Evolutionary conservation across 2,888 invertebrate genomes (phyloP), one percentile per base, ranked within the genome.

Genomic region (Entomobrya multifasciata): DNA sequence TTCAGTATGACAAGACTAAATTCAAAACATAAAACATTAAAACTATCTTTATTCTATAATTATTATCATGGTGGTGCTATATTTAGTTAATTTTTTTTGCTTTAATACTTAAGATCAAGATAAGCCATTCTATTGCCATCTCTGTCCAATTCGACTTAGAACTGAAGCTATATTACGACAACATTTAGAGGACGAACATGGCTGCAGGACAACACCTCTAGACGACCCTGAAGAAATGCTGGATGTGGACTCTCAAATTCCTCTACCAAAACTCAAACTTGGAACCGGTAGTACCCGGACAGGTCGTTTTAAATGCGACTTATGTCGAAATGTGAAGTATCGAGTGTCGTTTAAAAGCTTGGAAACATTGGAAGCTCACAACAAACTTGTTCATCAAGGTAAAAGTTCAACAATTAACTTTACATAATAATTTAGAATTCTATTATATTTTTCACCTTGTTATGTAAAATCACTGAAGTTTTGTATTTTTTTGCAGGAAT

Each of bases 321-420:
- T 60, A 6, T 81, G 81, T 30, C 57, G 60, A 0, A 72, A 72
- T 27, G 44, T 10, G 44, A 72, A 81, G 25, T 41, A 60, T 36
- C 41, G n/a, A 25, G 27, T 60, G 1, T n/a, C 15, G 0, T 81
- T 47, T 30, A 57, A 60, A 60, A 72, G 17, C 27, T 6, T 17
- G 27, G 72, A 72, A 27, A 47, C 72, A 0, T 20, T 81, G 44
- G 81, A 81, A 15, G 60, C 81, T 13, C 81, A 81, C n/a, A 81
- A 81, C 20, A 81, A 72, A 17, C 20, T 60, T 13, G 30, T 57
- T 27, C 81, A 81, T 72, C 13, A 17, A 27, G 81, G 81, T 81
- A 27, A n/a, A n/a, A n/a, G n/a, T n/a, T n/a, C n/a, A n/a, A n/a
- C n/a, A n/a, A n/a, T n/a, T n/a, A n/a, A n/a, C n/a, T n/a, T n/a